Evolutionary conservation across 2,797 vertebrate species (phyloP), one percentile per base, ranked within the genome.

Genomic region (Peromyscus nudipes): DNA sequence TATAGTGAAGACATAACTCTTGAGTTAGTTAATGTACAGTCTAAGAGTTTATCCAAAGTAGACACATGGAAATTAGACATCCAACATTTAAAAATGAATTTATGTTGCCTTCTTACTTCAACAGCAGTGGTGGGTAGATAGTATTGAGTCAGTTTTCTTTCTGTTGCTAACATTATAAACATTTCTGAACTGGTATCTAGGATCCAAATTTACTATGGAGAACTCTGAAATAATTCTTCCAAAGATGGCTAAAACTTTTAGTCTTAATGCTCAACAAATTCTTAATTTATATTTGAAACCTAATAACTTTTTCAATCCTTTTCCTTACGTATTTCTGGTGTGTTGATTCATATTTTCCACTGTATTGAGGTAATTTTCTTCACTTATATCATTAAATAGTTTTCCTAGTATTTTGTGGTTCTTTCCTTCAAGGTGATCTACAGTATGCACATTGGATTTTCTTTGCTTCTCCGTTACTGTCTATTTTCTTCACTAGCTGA

Each of bases 211-310:
- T 93, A 67, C 49, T 40, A 37, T 46, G 40, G 13, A 52, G 69
- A 87, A 82, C 10, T 64, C 52, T 77, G 49, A 83, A 88, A 82
- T 37, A 67, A 86, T 40, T 64, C 86, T 92, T 92, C 17, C 17
- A 79, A 65, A 65, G 37, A 85, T 57, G 65, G 11, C 55, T 83
- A 89, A 79, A 57, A 69, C 37, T 19, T 76, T 89, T 88, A 29
- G 34, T 49, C 43, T 79, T 79, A 37, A 71, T 69, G 34, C 0
- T 88, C 21, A 87, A 69, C 34, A 92, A 75, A 57, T 60, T 84
- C 27, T 34, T 71, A 90, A 80, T 90, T 76, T 65, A 85, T 40
- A 16, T 31, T 92, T 73, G 40, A 90, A 93, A 64, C 62, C 73
- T 43, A 64, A 29, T 64, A 46, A 83, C 31, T 76, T 76, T 81